Evolutionary conservation across 2,113 vertebrate genomes (phyloP).

Genomic region (Phrynosoma platyrhinos): DNA sequence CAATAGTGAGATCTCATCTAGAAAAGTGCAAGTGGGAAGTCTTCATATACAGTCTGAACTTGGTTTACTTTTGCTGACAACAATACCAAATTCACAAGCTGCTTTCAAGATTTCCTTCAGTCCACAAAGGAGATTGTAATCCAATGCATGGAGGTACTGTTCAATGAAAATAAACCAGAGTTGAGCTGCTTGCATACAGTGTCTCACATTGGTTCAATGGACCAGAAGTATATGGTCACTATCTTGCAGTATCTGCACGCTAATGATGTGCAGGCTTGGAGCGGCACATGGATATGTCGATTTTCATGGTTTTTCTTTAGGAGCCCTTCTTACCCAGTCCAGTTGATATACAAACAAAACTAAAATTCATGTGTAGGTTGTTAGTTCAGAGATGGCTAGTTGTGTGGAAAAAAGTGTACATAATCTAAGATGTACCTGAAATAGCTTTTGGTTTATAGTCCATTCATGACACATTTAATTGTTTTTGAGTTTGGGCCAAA

Average conservation of each 20-base stretch:
- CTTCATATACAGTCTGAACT: background rate
- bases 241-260: background rate
- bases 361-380: background rate
- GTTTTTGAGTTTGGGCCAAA: background rate
- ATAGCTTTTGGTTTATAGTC: background rate
- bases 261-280: background rate
- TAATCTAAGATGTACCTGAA: background rate
- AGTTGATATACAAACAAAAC: background rate
- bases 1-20: background rate
- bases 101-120: background rate
- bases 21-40: background rate
- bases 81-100: background rate
- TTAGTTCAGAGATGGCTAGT: background rate
- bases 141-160: background rate
- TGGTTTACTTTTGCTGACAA: background rate
- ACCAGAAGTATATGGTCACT: background rate
- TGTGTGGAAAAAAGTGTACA: background rate
- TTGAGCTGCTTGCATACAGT: background rate
- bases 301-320: slow-evolving; percentile 8
- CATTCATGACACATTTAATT: background rate
- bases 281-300: background rate
- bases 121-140: background rate
- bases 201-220: background rate
- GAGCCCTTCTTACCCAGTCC: background rate
- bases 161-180: background rate